Evolutionary conservation across 2,113 vertebrate species (phyloP).

Genomic region (Buteo buteo): DNA sequence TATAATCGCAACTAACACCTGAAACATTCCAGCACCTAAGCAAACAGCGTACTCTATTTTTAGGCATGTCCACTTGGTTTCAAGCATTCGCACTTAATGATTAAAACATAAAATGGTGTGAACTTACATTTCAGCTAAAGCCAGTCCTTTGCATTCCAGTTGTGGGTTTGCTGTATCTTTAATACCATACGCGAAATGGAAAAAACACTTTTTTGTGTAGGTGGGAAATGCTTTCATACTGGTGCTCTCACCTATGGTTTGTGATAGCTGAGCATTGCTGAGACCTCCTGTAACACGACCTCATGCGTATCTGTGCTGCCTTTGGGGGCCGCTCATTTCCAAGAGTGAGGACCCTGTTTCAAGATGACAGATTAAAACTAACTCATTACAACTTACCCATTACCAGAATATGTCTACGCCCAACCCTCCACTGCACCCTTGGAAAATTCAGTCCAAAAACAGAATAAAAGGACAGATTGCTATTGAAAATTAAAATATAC

Average conservation of each 20-base stretch:
- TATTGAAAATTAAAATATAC: background rate
- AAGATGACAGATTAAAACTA: background rate
- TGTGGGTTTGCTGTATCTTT: background rate
- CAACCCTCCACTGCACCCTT: background rate
- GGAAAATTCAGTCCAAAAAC: background rate
- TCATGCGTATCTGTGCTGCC: rapidly evolving
- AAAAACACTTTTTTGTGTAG: background rate
- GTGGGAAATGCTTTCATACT: background rate
- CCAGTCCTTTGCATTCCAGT: background rate
- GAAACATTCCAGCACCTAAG: background rate
- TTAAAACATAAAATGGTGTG: background rate
- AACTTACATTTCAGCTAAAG: background rate
- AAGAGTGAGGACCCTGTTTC: rapidly evolving
- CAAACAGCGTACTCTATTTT: background rate
- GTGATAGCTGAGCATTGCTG: background rate
- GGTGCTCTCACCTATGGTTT: background rate
- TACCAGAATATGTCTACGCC: background rate
- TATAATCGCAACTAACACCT: background rate
- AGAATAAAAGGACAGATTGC: background rate
- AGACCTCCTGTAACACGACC: background rate
- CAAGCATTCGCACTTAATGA: background rate
- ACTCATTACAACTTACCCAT: background rate
- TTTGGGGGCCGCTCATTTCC: background rate
- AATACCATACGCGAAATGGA: background rate
- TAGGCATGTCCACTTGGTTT: background rate